phyloP scores from a whole-genome alignment of 2,113 vertebrate species.

The Rhabdomys dilectus region DNA sequence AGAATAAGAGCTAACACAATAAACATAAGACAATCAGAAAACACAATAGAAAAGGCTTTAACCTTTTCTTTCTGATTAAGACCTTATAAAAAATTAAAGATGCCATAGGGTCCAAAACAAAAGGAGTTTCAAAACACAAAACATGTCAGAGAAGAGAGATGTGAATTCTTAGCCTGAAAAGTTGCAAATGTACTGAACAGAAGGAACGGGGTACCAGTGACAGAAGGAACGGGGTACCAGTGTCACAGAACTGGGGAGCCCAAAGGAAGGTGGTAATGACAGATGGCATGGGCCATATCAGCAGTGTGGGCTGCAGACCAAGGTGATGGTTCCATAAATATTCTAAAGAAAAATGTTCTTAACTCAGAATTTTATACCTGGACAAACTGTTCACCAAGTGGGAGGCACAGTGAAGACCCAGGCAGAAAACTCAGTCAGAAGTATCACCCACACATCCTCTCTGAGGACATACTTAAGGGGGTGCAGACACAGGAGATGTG shows the following conservation, averaged over 20 bases:
- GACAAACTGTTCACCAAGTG: constrained; percentile 19
- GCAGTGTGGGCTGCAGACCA: background rate
- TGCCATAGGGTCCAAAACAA: background rate
- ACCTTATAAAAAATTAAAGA: background rate
- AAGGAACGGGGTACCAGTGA: background rate
- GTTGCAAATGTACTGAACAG: background rate
- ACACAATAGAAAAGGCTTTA: background rate
- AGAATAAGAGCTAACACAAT: background rate
- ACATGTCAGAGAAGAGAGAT: constrained; percentile 22
- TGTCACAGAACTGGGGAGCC: background rate
- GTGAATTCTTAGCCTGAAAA: background rate
- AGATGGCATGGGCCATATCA: background rate
- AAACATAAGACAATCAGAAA: background rate
- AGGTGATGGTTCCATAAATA: background rate
- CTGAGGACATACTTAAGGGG: background rate
- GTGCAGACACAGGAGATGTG: background rate
- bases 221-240: background rate
- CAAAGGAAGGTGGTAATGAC: background rate
- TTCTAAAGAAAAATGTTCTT: constrained; percentile 15
- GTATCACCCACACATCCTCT: background rate
- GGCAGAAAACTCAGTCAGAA: background rate
- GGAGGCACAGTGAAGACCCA: background rate
- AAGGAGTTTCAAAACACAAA: constrained; percentile 2
- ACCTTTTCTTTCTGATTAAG: background rate
- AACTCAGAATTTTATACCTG: background rate